A percentile compares a stretch with the other conserved stretches of the same genome.
Evolutionary conservation across 1,140 invertebrate species (phyloP).

Genomic region (Drosophila takahashii): DNA sequence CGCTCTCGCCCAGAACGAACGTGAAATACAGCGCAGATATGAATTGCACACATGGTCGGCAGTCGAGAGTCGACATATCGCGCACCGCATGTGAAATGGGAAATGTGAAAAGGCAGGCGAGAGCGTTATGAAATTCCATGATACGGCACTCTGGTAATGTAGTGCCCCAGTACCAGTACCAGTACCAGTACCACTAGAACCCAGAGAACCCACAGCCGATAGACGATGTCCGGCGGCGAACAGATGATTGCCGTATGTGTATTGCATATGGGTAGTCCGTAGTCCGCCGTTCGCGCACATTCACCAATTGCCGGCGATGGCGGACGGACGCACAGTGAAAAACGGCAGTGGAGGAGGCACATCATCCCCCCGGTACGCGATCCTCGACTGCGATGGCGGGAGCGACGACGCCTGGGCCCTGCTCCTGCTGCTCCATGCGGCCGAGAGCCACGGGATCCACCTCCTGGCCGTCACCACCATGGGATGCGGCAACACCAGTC

Average conservation of each 20-base stretch:
- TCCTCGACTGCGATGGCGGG: conserved; percentile 88
- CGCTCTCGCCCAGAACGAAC: neutral
- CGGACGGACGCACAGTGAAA: conserved; percentile 30
- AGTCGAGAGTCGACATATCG: conserved; percentile 9
- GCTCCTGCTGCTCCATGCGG: conserved; percentile 86
- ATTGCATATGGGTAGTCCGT: conserved; percentile 1
- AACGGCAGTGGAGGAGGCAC: conserved; percentile 1
- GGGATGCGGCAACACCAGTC: conserved; percentile 87
- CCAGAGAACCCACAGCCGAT: conserved; percentile 11
- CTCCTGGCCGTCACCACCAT: conserved; percentile 88
- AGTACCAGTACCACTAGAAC: conserved; percentile 1
- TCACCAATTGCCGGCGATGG: conserved; percentile 35
- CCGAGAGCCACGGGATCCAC: conserved; percentile 84
- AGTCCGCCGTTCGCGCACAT: conserved; percentile 9
- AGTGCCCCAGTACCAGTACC: neutral
- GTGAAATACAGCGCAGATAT: conserved; percentile 29
- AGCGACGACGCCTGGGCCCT: conserved; percentile 89
- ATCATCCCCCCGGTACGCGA: conserved; percentile 69
- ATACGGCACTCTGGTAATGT: conserved; percentile 4
- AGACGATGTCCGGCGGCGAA: conserved; percentile 9
- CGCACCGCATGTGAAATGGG: conserved; percentile 11
- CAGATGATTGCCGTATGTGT: conserved; percentile 10
- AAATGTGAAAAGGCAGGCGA: neutral
- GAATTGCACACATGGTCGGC: conserved; percentile 25
- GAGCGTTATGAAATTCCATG: conserved; percentile 25